Evolutionary conservation across 2,888 invertebrate species (phyloP).

Genomic region (Congeria kusceri): DNA sequence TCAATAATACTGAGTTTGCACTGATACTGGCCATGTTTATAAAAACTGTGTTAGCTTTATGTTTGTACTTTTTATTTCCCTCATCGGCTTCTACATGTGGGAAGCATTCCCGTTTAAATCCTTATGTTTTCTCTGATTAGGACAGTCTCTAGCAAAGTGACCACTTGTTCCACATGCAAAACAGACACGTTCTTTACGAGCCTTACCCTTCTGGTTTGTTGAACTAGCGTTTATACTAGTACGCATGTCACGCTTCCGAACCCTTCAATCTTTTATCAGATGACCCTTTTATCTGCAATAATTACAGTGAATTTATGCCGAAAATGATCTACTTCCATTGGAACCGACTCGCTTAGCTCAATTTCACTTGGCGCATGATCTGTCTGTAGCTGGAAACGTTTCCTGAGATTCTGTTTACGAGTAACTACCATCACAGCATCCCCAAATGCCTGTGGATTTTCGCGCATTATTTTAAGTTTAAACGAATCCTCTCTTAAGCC

Average conservation of each 20-base stretch:
- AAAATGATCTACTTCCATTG: slow-evolving; percentile 36
- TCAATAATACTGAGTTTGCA: not conserved
- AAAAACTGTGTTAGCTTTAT: not conserved
- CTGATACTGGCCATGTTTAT: not conserved
- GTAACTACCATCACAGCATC: slow-evolving; percentile 11
- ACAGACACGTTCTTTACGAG: not conserved
- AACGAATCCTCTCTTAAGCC: slow-evolving; percentile 23
- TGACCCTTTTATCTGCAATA: slow-evolving; percentile 15
- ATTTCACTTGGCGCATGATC: not conserved
- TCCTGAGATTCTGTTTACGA: slow-evolving; percentile 36
- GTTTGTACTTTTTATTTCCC: not conserved
- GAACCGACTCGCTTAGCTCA: not conserved
- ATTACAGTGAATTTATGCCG: not conserved
- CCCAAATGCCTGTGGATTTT: not conserved
- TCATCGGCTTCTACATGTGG: slow-evolving; percentile 15
- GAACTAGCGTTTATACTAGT: not conserved
- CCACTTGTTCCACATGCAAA: slow-evolving; percentile 11
- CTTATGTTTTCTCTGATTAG: not conserved
- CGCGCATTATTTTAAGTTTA: slow-evolving; percentile 43
- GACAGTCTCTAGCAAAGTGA: slow-evolving; percentile 14
- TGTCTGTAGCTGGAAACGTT: slow-evolving; percentile 36
- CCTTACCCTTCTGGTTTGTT: not conserved
- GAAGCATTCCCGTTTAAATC: slow-evolving; percentile 11
- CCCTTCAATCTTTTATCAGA: slow-evolving; percentile 10
- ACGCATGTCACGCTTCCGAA: not conserved